Evolutionary conservation across 2,797 vertebrate genomes (phyloP).

Genomic region (Phataginus tricuspis): DNA sequence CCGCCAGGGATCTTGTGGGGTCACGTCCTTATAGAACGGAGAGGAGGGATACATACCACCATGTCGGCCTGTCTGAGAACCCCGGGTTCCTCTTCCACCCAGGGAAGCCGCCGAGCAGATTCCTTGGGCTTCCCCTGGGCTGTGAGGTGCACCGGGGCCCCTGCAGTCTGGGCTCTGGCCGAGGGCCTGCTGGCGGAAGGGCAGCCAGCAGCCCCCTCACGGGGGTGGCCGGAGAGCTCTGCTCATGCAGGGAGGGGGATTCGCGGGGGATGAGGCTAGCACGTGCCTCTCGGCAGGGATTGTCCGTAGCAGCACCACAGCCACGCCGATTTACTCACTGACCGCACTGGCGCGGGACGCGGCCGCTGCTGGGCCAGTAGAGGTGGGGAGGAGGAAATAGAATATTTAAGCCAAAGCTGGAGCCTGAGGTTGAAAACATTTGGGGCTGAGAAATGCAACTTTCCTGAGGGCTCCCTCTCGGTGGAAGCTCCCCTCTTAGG

Average conservation of each 20-base stretch:
- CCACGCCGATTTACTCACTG: background rate
- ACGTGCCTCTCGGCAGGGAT: accelerated
- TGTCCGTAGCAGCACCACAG: background rate
- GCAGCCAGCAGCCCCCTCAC: too few species aligned
- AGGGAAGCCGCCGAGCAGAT: background rate
- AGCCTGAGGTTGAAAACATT: background rate
- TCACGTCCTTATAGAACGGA: background rate
- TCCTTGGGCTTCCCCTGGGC: background rate
- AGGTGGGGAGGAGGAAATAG: background rate
- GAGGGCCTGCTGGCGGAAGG: background rate
- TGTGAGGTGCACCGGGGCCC: accelerated
- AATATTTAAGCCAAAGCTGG: background rate
- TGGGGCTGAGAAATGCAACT: background rate
- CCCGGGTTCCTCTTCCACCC: background rate
- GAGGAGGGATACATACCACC: background rate
- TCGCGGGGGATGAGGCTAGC: background rate
- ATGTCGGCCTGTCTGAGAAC: background rate
- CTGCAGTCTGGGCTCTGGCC: background rate
- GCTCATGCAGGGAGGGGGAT: background rate
- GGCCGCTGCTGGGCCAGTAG: background rate
- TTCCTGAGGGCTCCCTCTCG: background rate
- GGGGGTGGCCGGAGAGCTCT: background rate
- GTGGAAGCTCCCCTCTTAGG: background rate
- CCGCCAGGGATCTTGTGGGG: background rate
- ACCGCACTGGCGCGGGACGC: accelerated